Evolutionary conservation across 2,113 vertebrate species (phyloP), one percentile per base, ranked within the genome.

Genomic region (Bungarus multicinctus): DNA sequence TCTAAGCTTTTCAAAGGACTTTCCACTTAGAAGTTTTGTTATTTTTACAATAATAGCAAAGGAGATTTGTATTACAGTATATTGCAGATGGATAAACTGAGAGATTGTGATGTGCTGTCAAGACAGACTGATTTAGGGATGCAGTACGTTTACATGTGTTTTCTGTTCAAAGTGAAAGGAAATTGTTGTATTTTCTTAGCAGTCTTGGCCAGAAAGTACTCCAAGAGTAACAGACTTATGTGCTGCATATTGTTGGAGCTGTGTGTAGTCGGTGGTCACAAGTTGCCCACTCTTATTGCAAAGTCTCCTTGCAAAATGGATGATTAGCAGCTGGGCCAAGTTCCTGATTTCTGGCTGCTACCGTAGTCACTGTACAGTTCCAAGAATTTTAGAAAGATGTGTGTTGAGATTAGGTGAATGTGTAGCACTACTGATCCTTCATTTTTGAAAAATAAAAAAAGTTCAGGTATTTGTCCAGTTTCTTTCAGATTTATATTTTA

Each of bases 371-470:
- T 89, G 12, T 57, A 30, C 45, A 91, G 85, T 23, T 9, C 94
- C 89, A 91, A 95, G n/a, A 55, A 45, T 45, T n/a, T 90, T 91
- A 96, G 16, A 94, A 89, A 93, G 91, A 91, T 94, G 64, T 95
- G 95, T 39, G n/a, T 18, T 39, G n/a, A 23, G 12, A 52, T 60
- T 23, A 47, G 16, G 16, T 94, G 93, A 64, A 55, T 93, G 43
- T 93, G 92, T 91, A 89, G 30, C 69, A 57, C 22, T 86, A 5
- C 58, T 87, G 87, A 95, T 92, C 54, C 89, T 92, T 94, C 39
- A 4, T 91, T 64, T 94, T 91, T 91, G 5, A 39, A 96, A 93
- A 96, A 95, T 27, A 39, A 94, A 97, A 85, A 95, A 91, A 34
- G 93, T 95, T 94, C 47, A 58, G 90, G 12, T 94, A 93, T 94